Evolutionary conservation across 2,797 vertebrate species (phyloP), one percentile per base, ranked within the genome.

Genomic region (Atherinosoma microstoma): DNA sequence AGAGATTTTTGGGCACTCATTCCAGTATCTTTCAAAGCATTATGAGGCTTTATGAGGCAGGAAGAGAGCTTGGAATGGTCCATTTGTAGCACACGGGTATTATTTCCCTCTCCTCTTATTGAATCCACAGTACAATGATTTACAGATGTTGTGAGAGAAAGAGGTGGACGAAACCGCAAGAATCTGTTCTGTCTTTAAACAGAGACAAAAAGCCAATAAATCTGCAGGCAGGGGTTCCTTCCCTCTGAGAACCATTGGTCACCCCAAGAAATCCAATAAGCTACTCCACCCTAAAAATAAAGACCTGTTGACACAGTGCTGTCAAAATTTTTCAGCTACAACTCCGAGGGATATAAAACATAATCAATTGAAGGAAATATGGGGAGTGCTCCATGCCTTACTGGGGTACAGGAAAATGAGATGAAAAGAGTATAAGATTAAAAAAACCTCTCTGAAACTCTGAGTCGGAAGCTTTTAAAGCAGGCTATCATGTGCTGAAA

Each of bases 111-210:
- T 76, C 71, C 86, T 90, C 86, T 87, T 81, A 82, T 78, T 76
- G 57, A 83, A 81, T 83, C 88, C 49, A 0, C 60, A 66, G 69
- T 57, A 47, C 70, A 89, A 92, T 86, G 81, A 87, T 82, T 92
- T 80, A 83, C 93, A 94, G 91, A 92, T 94, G 91, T 90, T 80
- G 80, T 47, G 16, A 83, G 76, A 81, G 67, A 75, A 72, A 82
- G 83, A 88, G 42, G 49, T 75, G 69, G 67, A 86, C 13, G 47
- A 38, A 89, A 85, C 80, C 77, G 75, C 64, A 78, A 69, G 73
- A 75, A 77, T 80, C 66, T 27, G 66, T 65, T 79, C 58, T 69
- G 49, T 63, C 74, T 80, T 70, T 62, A 54, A 79, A 77, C 59
- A 38, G 49, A 81, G 76, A 79, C 69, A 70, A 64, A 67, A 69